These are phyloP conservation scores for Corella eumyota DNA, from an alignment of 23 tunicate genomes.

Conservation along the genomic window DNA sequence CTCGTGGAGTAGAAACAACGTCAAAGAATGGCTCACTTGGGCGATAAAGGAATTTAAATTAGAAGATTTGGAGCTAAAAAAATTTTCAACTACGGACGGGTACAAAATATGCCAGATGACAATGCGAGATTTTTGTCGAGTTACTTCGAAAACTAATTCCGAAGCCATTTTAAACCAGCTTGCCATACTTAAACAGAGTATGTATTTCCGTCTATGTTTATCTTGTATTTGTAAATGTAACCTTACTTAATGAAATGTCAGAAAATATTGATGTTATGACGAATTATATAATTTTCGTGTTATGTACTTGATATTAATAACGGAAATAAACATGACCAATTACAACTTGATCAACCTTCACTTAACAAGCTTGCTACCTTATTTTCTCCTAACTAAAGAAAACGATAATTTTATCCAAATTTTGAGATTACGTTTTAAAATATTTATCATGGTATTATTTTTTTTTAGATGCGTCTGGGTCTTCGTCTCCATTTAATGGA, in stretches of 20 bases:
- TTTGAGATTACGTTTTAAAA: neutral
- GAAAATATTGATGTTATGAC: too few species aligned
- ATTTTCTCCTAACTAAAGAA: too few species aligned
- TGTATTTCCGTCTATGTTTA: too few species aligned
- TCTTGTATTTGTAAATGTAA: too few species aligned
- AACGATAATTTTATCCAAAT: neutral
- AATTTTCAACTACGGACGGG: constrained; percentile 80
- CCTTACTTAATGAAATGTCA: too few species aligned
- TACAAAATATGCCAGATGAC: constrained; percentile 94
- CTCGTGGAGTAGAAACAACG: constrained; percentile 65
- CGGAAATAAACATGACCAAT: too few species aligned
- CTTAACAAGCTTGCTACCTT: too few species aligned
- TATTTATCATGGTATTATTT: too few species aligned
- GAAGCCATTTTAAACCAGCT: constrained; percentile 53
- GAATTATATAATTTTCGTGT: too few species aligned
- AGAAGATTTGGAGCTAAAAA: constrained; percentile 67
- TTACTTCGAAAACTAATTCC: constrained; percentile 63
- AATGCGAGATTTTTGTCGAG: constrained; percentile 81
- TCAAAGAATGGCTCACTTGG: constrained; percentile 70
- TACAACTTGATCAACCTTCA: too few species aligned
- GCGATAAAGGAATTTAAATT: constrained; percentile 45
- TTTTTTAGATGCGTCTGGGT: neutral
- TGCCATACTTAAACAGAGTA: constrained; percentile 73
- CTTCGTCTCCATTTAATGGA: constrained; percentile 31
- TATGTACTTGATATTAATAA: too few species aligned